Evolutionary conservation across 64 coral and sea anemone species (phyloP).

Genomic region (Porites australiensis): DNA sequence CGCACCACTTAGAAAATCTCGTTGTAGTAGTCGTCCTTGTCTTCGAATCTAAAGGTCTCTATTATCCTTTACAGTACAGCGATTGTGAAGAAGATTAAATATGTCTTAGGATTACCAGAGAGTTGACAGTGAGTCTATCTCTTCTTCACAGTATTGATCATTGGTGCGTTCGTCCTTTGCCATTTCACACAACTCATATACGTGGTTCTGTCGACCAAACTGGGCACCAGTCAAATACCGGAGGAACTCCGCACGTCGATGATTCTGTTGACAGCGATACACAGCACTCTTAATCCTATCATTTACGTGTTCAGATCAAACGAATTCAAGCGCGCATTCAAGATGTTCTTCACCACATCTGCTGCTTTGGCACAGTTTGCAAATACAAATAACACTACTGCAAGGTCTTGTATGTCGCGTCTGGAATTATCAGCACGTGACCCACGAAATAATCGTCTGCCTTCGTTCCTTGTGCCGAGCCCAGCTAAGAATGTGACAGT

Average conservation of each 20-base stretch:
- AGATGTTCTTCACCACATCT: background rate
- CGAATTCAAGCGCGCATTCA: conserved; percentile 1
- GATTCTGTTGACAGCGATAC: background rate
- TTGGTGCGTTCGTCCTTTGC: background rate
- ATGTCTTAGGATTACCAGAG: too few relatives aligned
- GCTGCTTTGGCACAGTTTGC: background rate
- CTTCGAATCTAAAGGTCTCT: too few relatives aligned
- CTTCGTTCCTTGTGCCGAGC: background rate
- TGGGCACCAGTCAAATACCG: background rate
- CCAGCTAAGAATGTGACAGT: too few relatives aligned
- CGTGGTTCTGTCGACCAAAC: background rate
- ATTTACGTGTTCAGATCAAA: conserved; percentile 5
- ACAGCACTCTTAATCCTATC: conserved; percentile 4
- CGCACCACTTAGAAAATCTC: too few relatives aligned
- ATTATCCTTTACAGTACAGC: too few relatives aligned
- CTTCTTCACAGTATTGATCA: background rate
- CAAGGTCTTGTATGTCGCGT: background rate
- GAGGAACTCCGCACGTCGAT: background rate
- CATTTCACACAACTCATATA: background rate
- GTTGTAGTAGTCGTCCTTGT: too few relatives aligned
- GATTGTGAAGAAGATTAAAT: too few relatives aligned
- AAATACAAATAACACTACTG: too few relatives aligned
- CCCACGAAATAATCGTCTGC: background rate
- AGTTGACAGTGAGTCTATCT: background rate
- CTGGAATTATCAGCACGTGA: background rate